Conservation (phyloP, 2,113 vertebrate genomes). For the Corythaixoides concolor region DNA sequence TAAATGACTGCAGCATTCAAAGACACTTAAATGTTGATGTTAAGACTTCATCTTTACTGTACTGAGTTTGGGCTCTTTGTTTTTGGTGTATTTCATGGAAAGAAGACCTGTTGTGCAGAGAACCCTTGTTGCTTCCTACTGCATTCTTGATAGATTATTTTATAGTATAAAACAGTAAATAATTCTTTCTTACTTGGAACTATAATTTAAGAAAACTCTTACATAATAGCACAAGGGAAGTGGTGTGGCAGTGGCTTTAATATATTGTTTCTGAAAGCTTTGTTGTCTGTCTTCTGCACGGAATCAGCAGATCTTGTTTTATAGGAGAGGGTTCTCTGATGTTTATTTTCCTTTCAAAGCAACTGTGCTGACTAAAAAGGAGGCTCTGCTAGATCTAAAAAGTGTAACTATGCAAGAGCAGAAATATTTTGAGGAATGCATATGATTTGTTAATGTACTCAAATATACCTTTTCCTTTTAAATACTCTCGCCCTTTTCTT, state of each 20-base stretch:
- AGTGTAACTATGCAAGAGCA: not conserved
- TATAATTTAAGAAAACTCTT: not conserved
- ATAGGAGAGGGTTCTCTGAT: not conserved
- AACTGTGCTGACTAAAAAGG: not conserved
- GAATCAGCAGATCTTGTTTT: not conserved
- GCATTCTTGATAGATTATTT: not conserved
- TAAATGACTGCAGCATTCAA: not conserved
- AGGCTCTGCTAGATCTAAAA: not conserved
- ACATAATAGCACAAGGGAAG: not conserved
- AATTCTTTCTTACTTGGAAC: not conserved
- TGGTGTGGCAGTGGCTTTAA: not conserved
- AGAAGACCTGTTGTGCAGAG: not conserved
- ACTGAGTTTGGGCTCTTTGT: not conserved
- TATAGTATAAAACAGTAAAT: not conserved
- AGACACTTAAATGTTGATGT: not conserved
- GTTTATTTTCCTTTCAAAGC: not conserved
- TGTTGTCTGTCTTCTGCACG: not conserved
- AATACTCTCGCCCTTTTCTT: not conserved
- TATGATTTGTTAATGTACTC: not conserved
- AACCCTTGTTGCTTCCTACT: not conserved
- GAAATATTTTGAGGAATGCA: not conserved
- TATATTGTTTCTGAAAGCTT: not conserved
- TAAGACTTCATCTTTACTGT: not conserved
- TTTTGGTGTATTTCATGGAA: not conserved
- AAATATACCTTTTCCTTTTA: not conserved